These are phyloP conservation scores for Capitulum mitella DNA, from an alignment of 2,888 invertebrate species.

Conservation along the genomic window DNA sequence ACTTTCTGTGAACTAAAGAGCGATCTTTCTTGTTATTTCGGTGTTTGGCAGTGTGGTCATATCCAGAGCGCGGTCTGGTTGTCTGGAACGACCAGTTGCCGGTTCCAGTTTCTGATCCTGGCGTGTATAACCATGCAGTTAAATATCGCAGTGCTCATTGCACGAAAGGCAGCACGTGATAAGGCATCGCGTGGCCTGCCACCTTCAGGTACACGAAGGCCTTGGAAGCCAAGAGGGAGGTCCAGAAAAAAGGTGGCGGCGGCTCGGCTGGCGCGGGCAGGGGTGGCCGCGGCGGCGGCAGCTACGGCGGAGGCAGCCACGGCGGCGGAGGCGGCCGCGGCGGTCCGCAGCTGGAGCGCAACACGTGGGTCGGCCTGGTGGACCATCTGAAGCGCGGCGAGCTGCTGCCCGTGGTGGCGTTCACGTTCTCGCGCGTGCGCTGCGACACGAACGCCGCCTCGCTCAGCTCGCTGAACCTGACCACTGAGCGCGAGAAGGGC, in stretches of 20 bases:
- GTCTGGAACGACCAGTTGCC: too few species aligned
- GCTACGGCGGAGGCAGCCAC: slow-evolving; percentile 27
- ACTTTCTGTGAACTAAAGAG: too few species aligned
- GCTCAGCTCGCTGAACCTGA: slow-evolving; percentile 60
- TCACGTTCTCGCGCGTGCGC: slow-evolving; percentile 79
- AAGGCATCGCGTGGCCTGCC: too few species aligned
- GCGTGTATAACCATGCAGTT: too few species aligned
- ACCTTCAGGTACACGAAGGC: slow-evolving; percentile 53
- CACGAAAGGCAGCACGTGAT: too few species aligned
- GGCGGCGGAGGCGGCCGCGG: slow-evolving; percentile 21
- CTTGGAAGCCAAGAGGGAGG: slow-evolving; percentile 45
- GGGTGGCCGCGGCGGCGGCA: slow-evolving; percentile 26
- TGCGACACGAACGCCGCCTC: slow-evolving; percentile 63
- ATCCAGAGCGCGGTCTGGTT: too few species aligned
- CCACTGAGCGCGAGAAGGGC: slow-evolving; percentile 73
- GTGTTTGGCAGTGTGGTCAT: too few species aligned
- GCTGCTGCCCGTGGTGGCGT: slow-evolving; percentile 86
- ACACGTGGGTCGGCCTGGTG: slow-evolving; percentile 72
- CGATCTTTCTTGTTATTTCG: too few species aligned
- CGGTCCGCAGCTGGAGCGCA: slow-evolving; percentile 61
- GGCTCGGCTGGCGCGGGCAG: slow-evolving; percentile 23
- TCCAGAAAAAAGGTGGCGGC: slow-evolving; percentile 40
- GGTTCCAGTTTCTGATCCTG: too few species aligned
- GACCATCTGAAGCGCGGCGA: slow-evolving; percentile 72
- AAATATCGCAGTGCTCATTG: too few species aligned